Evolutionary conservation across 2,888 invertebrate species (phyloP), one percentile per base, ranked within the genome.

Genomic region (Diplazon laetatorius): DNA sequence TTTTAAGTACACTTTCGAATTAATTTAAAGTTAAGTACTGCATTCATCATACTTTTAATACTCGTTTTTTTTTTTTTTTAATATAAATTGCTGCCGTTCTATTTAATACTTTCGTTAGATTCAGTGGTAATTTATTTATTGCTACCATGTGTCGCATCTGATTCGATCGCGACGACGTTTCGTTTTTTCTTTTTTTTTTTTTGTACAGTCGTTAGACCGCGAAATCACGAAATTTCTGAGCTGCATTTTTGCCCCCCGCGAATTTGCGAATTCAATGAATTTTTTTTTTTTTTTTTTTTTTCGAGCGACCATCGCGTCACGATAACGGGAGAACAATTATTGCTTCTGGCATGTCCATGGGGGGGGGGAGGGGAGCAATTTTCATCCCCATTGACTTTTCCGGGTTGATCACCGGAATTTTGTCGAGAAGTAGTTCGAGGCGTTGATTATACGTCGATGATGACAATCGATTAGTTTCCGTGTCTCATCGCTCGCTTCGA

Each of bases 21-120:
- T 82, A 71, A 59, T 62, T 82, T 82, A n/a, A 79, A 83, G 30
- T 84, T 87, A 88, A 87, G 85, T 87, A 87, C 86, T 87, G 81
- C 30, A n/a, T 72, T 80, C 79, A 81, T 71, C 83, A 85, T 82
- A 59, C 76, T 78, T 72, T 80, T 83, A 84, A 87, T 85, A 85
- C 84, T 82, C 83, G 60, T 73, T 55, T 80, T 5, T n/a, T n/a
- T n/a, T n/a, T n/a, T n/a, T n/a, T n/a, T n/a, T n/a, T n/a, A n/a
- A n/a, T n/a, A 83, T 81, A 81, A 76, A 86, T 81, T 83, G 83
- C 83, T 85, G 82, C 82, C 81, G 78, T 83, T 82, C 80, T 71
- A 77, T 80, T 55, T 83, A 86, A 85, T 86, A 84, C 82, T 83
- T 83, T 85, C 84, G 85, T 84, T 82, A 83, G 76, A 71, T 80